Conservation (phyloP, 2,797 vertebrate species). For the Pipistrellus pipistrellus region DNA sequence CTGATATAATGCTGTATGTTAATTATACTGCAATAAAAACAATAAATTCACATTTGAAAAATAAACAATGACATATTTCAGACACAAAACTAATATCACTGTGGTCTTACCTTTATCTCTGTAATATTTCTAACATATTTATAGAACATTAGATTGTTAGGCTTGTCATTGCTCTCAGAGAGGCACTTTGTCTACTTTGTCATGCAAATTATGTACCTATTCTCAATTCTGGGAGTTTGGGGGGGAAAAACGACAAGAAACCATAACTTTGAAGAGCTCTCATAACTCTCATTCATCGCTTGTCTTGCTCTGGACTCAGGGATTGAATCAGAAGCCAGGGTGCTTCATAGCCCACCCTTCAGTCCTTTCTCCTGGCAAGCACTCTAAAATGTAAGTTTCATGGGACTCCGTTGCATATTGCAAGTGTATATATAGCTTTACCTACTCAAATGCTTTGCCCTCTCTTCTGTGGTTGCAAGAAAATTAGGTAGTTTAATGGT, state of each 20-base stretch:
- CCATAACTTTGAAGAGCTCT: not conserved
- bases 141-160: not conserved
- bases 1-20: not conserved
- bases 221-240: not conserved
- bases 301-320: not conserved
- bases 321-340: conserved; percentile 32
- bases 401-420: conserved; percentile 62
- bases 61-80: not conserved
- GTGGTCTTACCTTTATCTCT: not conserved
- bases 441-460: not conserved
- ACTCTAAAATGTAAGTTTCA: conserved; percentile 55
- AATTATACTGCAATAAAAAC: not conserved
- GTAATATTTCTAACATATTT: conserved; percentile 41
- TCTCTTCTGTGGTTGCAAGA: not conserved
- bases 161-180: not conserved
- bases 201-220: not conserved
- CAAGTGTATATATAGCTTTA: conserved; percentile 34
- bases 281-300: not conserved
- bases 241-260: not conserved
- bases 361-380: conserved; percentile 50
- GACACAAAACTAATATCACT: conserved; percentile 2
- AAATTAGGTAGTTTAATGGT: not conserved
- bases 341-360: not conserved
- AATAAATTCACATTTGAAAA: conserved; percentile 10
- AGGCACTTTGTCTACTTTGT: not conserved